phyloP scores from a whole-genome alignment of 2,888 invertebrate species.

The Scaptomyza tumidula region DNA sequence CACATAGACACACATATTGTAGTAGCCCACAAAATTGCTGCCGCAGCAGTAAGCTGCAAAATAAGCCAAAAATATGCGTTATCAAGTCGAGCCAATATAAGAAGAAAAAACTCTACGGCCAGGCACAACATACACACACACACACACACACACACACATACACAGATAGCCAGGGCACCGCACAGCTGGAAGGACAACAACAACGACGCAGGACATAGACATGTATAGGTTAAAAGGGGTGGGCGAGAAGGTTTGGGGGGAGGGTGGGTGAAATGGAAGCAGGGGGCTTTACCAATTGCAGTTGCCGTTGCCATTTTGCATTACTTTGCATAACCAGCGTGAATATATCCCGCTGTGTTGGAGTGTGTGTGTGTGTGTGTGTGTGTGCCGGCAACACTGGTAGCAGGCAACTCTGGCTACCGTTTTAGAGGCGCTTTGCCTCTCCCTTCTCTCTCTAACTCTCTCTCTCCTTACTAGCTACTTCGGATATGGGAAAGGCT shows the following conservation, averaged over 20 bases:
- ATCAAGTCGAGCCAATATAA: slow-evolving; percentile 77
- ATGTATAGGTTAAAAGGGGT: slow-evolving; percentile 4
- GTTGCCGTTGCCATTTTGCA: slow-evolving; percentile 71
- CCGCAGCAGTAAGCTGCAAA: slow-evolving; percentile 79
- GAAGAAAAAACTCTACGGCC: slow-evolving; percentile 50
- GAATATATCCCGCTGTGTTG: slow-evolving; percentile 62
- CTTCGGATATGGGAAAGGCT: slow-evolving; percentile 31
- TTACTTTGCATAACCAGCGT: slow-evolving; percentile 75
- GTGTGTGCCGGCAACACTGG: slow-evolving; percentile 14
- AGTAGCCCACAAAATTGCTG: slow-evolving; percentile 68
- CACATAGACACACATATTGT: neutral
- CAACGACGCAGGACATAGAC: slow-evolving; percentile 34
- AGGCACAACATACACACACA: slow-evolving; percentile 20
- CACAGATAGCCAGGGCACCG: slow-evolving; percentile 34
- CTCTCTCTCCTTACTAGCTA: too few relatives aligned
- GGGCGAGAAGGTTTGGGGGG: neutral
- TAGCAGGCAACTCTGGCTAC: slow-evolving; percentile 15
- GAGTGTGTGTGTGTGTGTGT: neutral
- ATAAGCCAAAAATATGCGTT: slow-evolving; percentile 79
- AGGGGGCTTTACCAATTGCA: slow-evolving; percentile 65
- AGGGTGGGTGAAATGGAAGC: neutral
- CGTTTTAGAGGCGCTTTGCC: slow-evolving; percentile 38
- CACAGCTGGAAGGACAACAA: slow-evolving; percentile 69
- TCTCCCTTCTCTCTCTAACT: slow-evolving; percentile 2
- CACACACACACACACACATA: slow-evolving; percentile 16